A percentile compares a stretch with the other conserved stretches of the same genome.
These are phyloP conservation scores for Aricia agestis DNA, from an alignment of 1,140 invertebrate genomes.

Conservation along the genomic window DNA sequence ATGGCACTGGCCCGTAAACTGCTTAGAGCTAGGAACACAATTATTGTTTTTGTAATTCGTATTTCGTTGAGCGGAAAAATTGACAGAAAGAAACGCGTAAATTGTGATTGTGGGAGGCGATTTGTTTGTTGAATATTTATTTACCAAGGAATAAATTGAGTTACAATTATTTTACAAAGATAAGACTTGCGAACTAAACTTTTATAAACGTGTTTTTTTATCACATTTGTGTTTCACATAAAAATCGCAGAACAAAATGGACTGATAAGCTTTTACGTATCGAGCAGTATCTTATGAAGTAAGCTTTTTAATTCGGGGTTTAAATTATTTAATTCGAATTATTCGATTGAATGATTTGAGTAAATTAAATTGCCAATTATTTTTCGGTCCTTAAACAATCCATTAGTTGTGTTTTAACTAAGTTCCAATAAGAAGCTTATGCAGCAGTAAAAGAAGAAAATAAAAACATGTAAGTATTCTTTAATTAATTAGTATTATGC, in stretches of 20 bases:
- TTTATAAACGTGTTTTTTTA: neutral
- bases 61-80: slow-evolving; percentile 15
- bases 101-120: neutral
- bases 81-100: slow-evolving; percentile 13
- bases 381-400: neutral
- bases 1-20: neutral
- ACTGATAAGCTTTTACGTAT: neutral
- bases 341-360: neutral
- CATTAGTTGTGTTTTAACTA: neutral
- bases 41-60: slow-evolving; percentile 7
- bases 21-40: too few species aligned
- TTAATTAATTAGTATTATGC: neutral
- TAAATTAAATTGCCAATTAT: neutral
- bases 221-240: neutral
- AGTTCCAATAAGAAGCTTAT: neutral
- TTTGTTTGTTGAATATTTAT: neutral
- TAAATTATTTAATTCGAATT: neutral
- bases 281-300: neutral
- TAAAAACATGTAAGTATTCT: slow-evolving; percentile 10
- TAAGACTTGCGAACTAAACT: neutral
- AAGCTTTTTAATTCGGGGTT: neutral
- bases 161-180: neutral
- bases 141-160: neutral
- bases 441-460: neutral
- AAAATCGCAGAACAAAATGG: neutral